Percentiles rank a stretch among this genome's conserved stretches.
phyloP scores from a whole-genome alignment of 2,797 vertebrate species.

The Sebastes nivosus region DNA sequence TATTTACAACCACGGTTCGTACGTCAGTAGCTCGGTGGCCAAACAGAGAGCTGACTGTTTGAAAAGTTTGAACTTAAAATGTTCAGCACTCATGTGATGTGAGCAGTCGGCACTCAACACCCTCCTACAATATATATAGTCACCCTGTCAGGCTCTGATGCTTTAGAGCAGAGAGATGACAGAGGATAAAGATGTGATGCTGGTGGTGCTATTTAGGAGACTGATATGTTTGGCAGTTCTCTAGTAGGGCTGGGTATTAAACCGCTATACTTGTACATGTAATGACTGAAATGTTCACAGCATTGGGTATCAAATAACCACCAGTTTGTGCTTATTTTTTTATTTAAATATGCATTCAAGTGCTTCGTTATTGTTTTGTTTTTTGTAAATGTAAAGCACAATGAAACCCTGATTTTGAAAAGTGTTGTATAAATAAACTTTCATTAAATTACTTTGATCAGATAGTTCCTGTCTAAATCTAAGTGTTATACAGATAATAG shows the following conservation, averaged over 20 bases:
- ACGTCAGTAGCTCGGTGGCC: constrained; percentile 40
- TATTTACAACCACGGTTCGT: constrained; percentile 5
- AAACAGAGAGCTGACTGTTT: constrained; percentile 65
- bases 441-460: background rate
- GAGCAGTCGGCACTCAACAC: constrained; percentile 2
- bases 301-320: background rate
- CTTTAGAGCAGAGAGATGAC: background rate
- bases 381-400: background rate
- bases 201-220: background rate
- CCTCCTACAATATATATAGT: background rate
- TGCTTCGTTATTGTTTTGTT: background rate
- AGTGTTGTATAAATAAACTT: background rate
- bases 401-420: background rate
- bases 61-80: constrained; percentile 30
- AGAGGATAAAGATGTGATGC: background rate
- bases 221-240: background rate
- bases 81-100: constrained; percentile 56
- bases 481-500: background rate
- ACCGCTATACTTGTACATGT: background rate
- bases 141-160: background rate
- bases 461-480: background rate
- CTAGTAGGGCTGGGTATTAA: background rate
- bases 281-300: background rate
- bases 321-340: background rate
- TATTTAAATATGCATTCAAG: background rate